phyloP scores from a whole-genome alignment of 2,888 invertebrate species.

The Sipha maydis region DNA sequence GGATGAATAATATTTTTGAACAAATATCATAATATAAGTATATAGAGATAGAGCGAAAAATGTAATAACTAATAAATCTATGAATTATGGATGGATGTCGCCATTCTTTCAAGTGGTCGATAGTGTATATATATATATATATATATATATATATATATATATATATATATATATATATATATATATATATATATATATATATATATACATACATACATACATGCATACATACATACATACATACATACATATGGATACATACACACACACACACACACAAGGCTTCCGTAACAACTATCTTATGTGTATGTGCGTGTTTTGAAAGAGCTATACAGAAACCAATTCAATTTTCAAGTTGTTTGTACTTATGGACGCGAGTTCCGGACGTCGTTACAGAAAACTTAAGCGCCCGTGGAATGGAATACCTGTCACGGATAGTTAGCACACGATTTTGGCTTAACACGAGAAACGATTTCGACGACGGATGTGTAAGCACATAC shows the following conservation, averaged over 20 bases:
- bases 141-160: too few relatives aligned
- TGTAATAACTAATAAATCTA: conserved; percentile 20
- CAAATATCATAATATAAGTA: background rate
- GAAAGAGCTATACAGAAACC: background rate
- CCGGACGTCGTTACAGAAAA: background rate
- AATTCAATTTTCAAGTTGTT: conserved; percentile 20
- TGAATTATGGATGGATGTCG: conserved; percentile 42
- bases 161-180: too few relatives aligned
- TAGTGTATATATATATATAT: background rate
- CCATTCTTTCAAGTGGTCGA: background rate
- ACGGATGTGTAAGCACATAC: background rate
- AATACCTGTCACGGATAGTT: conserved; percentile 10
- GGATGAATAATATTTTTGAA: background rate
- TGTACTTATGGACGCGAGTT: background rate
- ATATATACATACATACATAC: too few relatives aligned
- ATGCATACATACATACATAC: too few relatives aligned
- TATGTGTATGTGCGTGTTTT: background rate
- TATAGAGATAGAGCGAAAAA: background rate
- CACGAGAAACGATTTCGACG: background rate
- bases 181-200: too few relatives aligned
- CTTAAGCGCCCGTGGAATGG: background rate
- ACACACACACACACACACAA: too few relatives aligned
- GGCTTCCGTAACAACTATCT: background rate
- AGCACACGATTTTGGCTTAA: background rate
- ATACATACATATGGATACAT: too few relatives aligned